A percentile compares a stretch with the other conserved stretches of the same genome.
Evolutionary conservation across 92 coral and sea anemone genomes (phyloP).

Genomic region (Scolanthus callimorphus): DNA sequence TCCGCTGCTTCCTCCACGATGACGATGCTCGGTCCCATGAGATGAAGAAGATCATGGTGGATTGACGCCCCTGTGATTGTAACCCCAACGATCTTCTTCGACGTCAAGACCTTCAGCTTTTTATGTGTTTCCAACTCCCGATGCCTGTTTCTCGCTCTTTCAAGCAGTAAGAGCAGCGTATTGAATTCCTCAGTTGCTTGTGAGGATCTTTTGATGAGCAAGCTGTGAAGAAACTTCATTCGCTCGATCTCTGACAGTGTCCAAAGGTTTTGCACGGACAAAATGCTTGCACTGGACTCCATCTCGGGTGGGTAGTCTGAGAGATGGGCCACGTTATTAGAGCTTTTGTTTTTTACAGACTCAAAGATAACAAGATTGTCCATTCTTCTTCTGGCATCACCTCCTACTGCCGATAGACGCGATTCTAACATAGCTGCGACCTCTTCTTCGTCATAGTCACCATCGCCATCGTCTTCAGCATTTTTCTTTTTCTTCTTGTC

Average conservation of each 20-base stretch:
- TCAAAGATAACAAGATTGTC: background rate
- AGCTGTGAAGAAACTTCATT: conserved; percentile 8
- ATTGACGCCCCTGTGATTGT: conserved; percentile 34
- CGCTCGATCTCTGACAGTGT: conserved; percentile 12
- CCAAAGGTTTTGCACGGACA: conserved; percentile 19
- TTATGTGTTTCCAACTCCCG: background rate
- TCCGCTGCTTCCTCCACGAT: conserved; percentile 12
- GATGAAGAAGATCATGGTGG: conserved; percentile 23
- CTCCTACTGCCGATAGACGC: background rate
- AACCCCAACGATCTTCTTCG: conserved; percentile 29
- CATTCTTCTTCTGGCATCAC: background rate
- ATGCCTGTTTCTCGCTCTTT: too few relatives aligned
- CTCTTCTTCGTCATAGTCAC: background rate
- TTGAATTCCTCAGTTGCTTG: background rate
- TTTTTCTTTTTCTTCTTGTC: too few relatives aligned
- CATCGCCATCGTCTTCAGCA: conserved; percentile 3
- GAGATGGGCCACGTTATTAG: background rate
- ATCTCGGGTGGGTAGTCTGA: conserved; percentile 19
- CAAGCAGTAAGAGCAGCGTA: too few relatives aligned
- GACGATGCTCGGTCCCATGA: conserved; percentile 23
- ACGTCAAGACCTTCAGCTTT: conserved; percentile 1
- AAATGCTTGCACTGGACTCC: conserved; percentile 12
- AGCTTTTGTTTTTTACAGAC: conserved; percentile 2
- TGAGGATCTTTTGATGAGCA: conserved; percentile 1
- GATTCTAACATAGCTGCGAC: background rate